A percentile compares a stretch with the other conserved stretches of the same genome.
Evolutionary conservation across 2,797 vertebrate genomes (phyloP).

Genomic region (Siniperca obscura): DNA sequence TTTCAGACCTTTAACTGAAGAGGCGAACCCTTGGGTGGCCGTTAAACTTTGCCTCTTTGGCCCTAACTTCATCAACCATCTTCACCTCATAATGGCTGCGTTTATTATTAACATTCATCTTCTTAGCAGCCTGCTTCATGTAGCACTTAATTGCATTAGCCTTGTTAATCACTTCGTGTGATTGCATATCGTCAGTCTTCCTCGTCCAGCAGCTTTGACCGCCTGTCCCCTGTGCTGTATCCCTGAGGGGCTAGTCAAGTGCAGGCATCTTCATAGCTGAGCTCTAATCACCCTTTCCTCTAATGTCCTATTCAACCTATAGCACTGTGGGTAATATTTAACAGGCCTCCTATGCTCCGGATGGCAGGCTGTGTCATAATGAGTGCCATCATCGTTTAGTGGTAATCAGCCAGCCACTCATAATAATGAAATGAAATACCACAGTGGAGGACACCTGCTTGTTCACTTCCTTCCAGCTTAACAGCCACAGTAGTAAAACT

Average conservation of each 20-base stretch:
- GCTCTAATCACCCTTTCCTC: conserved; percentile 36
- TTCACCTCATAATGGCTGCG: conserved; percentile 7
- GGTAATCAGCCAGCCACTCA: conserved; percentile 16
- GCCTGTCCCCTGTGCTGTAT: background rate
- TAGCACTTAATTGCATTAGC: conserved; percentile 37
- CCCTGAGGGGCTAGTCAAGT: conserved; percentile 7
- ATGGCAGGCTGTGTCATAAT: conserved; percentile 13
- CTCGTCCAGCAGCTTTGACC: background rate
- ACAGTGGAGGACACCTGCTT: background rate
- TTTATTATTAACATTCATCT: conserved; percentile 27
- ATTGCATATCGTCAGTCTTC: conserved; percentile 28
- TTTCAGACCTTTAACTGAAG: background rate
- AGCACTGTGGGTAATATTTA: conserved; percentile 44
- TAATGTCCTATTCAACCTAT: conserved; percentile 42
- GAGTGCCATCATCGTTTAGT: background rate
- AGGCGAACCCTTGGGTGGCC: background rate
- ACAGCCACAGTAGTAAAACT: background rate
- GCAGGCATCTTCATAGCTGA: conserved; percentile 36
- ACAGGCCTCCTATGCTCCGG: background rate
- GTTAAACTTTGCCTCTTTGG: conserved; percentile 1
- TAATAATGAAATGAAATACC: conserved; percentile 27
- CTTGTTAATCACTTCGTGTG: conserved; percentile 40
- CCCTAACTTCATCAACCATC: conserved; percentile 2
- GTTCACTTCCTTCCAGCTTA: background rate
- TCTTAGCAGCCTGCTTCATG: background rate